Evolutionary conservation across 2,113 vertebrate genomes (phyloP), one percentile per base, ranked within the genome.

Genomic region (Eubucco bourcierii): DNA sequence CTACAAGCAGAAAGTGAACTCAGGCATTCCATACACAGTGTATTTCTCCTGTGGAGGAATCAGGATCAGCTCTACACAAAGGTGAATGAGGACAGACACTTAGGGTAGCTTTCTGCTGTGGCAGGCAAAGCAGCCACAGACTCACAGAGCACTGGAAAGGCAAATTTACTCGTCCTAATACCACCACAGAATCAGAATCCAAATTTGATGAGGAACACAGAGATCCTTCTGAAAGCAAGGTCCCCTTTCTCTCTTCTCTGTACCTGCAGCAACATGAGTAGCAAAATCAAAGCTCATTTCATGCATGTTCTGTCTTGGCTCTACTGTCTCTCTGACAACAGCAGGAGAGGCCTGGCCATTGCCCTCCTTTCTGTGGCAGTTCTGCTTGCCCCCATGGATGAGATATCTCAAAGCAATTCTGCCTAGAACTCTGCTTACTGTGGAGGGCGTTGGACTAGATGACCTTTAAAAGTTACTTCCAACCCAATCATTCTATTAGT

Each of bases 21-120:
- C 14, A 25, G 53, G 11, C 55, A 24, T 39, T 3, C 1, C 17
- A 58, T 3, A 6, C 29, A 50, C 3, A 23, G 44, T 29, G 10
- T 7, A 8, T 66, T 91, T 83, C 79, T 73, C 56, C 50, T 31
- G 31, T 4, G 3, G 9, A 39, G 18, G 18, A 80, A 80, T 52
- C 37, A 66, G 55, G 19, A 70, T 6, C n/a, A 65, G 7, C 7
- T 41, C 31, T 21, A 66, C 39, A 59, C 21, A 55, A 37, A 72
- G 15, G 18, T 0, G 0, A 84, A 18, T 0, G 0, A 84, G 18
- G 15, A 7, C 27, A 44, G 18, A 28, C 16, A 60, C 3, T 13
- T 9, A 56, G 5, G 20, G 29, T 66, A 81, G 37, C 17, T 79
- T 87, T 50, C 33, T 86, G 25, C 33, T 44, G 28, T 3, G 10